Evolutionary conservation across 2,797 vertebrate genomes (phyloP), one percentile per base, ranked within the genome.

Genomic region (Falco cherrug): DNA sequence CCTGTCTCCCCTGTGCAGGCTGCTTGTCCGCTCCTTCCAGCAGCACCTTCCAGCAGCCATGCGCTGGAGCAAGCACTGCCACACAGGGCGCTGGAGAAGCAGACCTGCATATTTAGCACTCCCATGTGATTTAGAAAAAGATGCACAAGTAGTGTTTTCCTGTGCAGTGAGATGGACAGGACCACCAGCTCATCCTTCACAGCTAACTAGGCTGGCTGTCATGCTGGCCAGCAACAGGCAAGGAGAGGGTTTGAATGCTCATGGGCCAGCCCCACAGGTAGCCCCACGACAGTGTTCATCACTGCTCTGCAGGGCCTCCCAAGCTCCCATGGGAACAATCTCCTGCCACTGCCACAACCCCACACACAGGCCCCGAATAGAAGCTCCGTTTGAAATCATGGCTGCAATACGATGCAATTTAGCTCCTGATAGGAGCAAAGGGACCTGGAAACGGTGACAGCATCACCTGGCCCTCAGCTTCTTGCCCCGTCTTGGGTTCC

Each of bases 211-310:
- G 43, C 43, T 89, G 47, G 20, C 59, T 61, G n/a, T 33, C 60
- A 85, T 59, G 16, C 22, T 73, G 37, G 56, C 7, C n/a, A 77
- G 76, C 28, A 65, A 83, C 85, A 76, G 43, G 48, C 56, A 74
- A 29, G 60, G 57, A 41, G 47, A 53, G 22, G 12, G 12, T 74
- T 67, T 87, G 48, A 45, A 22, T 51, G 14, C 25, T 84, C 11
- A 5, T 5, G 67, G 60, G 16, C 59, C 54, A 57, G 6, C 0
- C 15, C 25, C 11, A 2, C 0, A 6, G 53, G 18, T 4, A 64
- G 22, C 28, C 16, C 53, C 35, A 50, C 4, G n/a, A 19, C n/a
- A 57, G 19, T 33, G n/a, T 11, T 28, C 4, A 4, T 33, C 61
- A 13, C 17, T 73, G 47, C 19, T 69, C 50, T 77, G 56, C 25